phyloP scores from a whole-genome alignment of 1,140 invertebrate genomes.

The Araneus ventricosus region DNA sequence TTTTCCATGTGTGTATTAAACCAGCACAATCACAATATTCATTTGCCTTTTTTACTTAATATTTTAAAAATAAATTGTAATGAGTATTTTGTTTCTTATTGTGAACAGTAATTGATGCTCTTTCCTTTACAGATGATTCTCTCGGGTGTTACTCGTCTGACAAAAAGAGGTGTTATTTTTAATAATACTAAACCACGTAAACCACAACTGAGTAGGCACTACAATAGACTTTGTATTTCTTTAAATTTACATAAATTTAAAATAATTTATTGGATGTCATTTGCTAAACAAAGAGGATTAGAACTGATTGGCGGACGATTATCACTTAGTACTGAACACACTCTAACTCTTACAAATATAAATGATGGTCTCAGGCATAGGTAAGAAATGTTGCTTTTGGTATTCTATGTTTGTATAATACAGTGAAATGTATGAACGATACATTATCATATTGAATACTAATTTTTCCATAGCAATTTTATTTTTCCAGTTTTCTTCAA shows the following conservation, averaged over 20 bases:
- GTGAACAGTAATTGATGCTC: not conserved
- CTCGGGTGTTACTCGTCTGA: conserved; percentile 96
- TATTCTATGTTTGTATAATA: no score
- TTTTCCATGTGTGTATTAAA: no score
- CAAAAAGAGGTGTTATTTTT: conserved; percentile 93
- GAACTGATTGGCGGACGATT: conserved; percentile 93
- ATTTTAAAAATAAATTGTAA: no score
- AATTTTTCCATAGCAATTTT: no score
- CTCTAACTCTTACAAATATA: conserved; percentile 87
- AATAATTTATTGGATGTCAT: conserved; percentile 99
- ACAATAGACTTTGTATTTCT: conserved; percentile 80
- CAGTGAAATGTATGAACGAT: no score
- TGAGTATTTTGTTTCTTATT: not conserved
- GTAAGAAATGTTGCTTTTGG: conserved; percentile 53
- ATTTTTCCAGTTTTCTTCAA: no score
- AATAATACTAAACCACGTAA: conserved; percentile 90
- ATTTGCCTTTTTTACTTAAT: no score
- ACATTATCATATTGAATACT: no score
- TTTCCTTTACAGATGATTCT: conserved; percentile 86
- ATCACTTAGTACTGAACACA: conserved; percentile 91
- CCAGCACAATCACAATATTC: no score
- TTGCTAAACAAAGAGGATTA: conserved; percentile 95
- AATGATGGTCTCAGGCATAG: conserved; percentile 90
- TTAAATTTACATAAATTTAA: conserved; percentile 81
- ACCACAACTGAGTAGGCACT: conserved; percentile 95